Base-by-base conservation (phyloP, 2,888 invertebrate genomes). In the Xiphydria camelus region DNA sequence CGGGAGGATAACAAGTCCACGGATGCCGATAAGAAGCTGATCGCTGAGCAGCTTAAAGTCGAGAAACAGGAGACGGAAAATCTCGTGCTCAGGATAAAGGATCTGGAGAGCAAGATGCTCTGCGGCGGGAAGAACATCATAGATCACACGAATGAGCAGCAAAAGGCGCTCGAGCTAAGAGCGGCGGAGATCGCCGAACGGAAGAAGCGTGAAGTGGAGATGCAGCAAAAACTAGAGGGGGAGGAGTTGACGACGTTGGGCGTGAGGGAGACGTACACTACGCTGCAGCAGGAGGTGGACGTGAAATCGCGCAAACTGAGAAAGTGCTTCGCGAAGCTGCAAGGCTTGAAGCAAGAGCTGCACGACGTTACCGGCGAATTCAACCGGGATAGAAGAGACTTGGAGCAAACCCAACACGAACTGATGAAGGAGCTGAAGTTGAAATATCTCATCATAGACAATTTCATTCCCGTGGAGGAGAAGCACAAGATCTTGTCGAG, bases 201-300 rank as follows among this genome's bases (percentile, higher is more conserved):
- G 55, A 89, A 88, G 78, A 84, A 82, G 62, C 75, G 80, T 35
- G 89, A 90, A 68, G 79, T 96, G 41, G 96, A 97, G 78, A 95
- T 98, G 85, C 89, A 92, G 68, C 94, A 96, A 76, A 87, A 89
- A 68, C 81, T 99, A 40, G 96, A 98, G 67, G 80, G 91, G 61
- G 92, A 97, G 73, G 97, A 99, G 72, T 92, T 97, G 72, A 91
- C 89, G 10, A 91, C 94, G 9, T 80, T 89, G 36, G 95, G 92
- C 66, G 86, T 98, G 42, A 87, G 90, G 45, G 92, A 90, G 67
- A 96, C 94, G 0, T 97, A 92, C 68, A 85, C 91, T 5, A 91
- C 89, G 38, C 78, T 99, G 44, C 94, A 96, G 70, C 96, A 96
- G 73, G 97, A 98, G 77, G 95, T 98, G 2, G 98, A 99, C 70